Evolutionary conservation across 2,113 vertebrate species (phyloP).

Genomic region (Falcunculus frontatus): DNA sequence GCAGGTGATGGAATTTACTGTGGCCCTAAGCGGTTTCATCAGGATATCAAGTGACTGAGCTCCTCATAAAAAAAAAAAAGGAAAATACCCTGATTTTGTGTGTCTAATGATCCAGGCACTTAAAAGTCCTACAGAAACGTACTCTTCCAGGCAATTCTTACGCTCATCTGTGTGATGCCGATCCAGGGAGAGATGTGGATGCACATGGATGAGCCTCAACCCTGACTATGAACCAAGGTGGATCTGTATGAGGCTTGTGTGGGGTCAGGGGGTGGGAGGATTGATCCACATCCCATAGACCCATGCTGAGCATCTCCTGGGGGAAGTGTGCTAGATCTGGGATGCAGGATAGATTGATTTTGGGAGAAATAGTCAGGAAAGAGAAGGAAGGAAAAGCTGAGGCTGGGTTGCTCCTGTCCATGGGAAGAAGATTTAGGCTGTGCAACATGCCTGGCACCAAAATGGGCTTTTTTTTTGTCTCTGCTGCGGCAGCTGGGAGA

Average conservation of each 20-base stretch:
- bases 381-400: not conserved
- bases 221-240: not conserved
- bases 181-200: not conserved
- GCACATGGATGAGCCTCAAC: accelerated
- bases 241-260: accelerated
- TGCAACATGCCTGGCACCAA: accelerated
- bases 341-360: not conserved
- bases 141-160: not conserved
- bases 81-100: accelerated
- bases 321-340: not conserved
- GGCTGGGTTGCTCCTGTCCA: not conserved
- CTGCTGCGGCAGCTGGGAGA: not conserved
- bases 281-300: not conserved
- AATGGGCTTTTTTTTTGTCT: not conserved
- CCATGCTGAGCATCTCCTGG: not conserved
- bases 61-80: not conserved
- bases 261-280: not conserved
- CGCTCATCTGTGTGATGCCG: not conserved
- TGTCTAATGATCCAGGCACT: not conserved
- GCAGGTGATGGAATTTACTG: not conserved
- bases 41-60: not conserved
- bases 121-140: not conserved
- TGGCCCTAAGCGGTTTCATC: not conserved
- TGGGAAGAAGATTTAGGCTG: accelerated
- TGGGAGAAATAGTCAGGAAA: not conserved